Evolutionary conservation across 2,888 invertebrate genomes (phyloP).

Genomic region (Trissolcus brochymenae): DNA sequence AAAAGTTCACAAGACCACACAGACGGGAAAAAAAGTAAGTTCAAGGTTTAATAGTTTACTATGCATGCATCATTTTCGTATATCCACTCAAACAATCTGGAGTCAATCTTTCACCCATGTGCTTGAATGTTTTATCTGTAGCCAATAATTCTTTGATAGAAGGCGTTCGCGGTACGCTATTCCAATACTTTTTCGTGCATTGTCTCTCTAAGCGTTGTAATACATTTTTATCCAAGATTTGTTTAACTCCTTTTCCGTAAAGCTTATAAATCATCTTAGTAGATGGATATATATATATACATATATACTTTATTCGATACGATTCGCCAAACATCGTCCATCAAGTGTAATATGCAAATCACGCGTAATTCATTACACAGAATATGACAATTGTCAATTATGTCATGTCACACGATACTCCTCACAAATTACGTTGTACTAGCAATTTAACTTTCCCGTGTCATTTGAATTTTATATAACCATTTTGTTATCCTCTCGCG

Average conservation of each 20-base stretch:
- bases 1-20: slow-evolving; percentile 60
- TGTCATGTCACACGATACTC: slow-evolving; percentile 18
- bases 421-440: slow-evolving; percentile 6
- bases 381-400: slow-evolving; percentile 21
- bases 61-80: slow-evolving; percentile 13
- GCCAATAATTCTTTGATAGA: slow-evolving; percentile 23
- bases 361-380: background rate
- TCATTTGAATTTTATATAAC: slow-evolving; percentile 24
- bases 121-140: slow-evolving; percentile 33
- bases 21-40: slow-evolving; percentile 63
- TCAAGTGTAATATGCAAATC: slow-evolving; percentile 12
- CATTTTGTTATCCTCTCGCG: slow-evolving; percentile 5
- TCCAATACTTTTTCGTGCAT: slow-evolving; percentile 34
- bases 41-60: background rate
- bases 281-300: slow-evolving; percentile 16
- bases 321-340: slow-evolving; percentile 49
- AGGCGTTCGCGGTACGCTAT: slow-evolving; percentile 17
- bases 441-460: slow-evolving; percentile 8
- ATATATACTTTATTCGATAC: background rate
- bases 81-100: background rate
- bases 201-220: slow-evolving; percentile 28
- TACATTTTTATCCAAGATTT: slow-evolving; percentile 12
- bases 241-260: slow-evolving; percentile 12
- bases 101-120: slow-evolving; percentile 9
- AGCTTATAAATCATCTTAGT: slow-evolving; percentile 34